Base-by-base conservation (phyloP, 2,888 invertebrate species). In the Laothoe populi region DNA sequence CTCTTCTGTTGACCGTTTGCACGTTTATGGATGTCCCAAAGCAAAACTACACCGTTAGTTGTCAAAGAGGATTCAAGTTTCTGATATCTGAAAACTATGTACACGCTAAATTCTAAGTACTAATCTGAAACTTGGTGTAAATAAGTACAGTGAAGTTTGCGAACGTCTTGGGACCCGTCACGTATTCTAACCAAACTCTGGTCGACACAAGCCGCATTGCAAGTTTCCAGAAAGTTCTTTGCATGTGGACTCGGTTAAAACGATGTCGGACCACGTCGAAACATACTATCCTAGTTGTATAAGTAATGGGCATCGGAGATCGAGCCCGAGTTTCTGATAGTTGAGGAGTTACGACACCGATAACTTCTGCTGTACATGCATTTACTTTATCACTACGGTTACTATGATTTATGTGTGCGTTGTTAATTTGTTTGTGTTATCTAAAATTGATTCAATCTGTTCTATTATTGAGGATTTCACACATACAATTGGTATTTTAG, bases 211-310 rank as follows among this genome's bases (percentile, higher is more conserved):
- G 66, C 66, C 69, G 64, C 63, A 67, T 68, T 64, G 61, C 70
- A 72, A 79, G 70, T 77, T 74, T 66, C 59, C 60, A 63, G 64
- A 61, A 73, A 78, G 72, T 75, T 79, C 75, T 78, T 77, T 74
- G 71, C 68, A 70, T 72, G 70, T 59, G 69, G 74, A 73, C 69
- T 77, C 70, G 67, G 58, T 71, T 64, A 64, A 63, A 61, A 66
- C 65, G 63, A 69, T 66, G 71, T 74, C 69, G 67, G 66, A 69
- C 67, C 64, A 64, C 68, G 66, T 70, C 64, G 63, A 66, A 71
- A 74, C 69, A 66, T 65, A 67, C 65, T 70, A 66, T 63, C 66
- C 35, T 57, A 73, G 71, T 63, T 73, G 69, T 65, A 65, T 65
- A 62, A 70, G 68, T 69, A 74, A 70, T 68, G 65, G 65, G 66